A percentile compares a stretch with the other conserved stretches of the same genome.
phyloP scores from a whole-genome alignment of 2,888 invertebrate genomes.

The Caradrina kadenii region DNA sequence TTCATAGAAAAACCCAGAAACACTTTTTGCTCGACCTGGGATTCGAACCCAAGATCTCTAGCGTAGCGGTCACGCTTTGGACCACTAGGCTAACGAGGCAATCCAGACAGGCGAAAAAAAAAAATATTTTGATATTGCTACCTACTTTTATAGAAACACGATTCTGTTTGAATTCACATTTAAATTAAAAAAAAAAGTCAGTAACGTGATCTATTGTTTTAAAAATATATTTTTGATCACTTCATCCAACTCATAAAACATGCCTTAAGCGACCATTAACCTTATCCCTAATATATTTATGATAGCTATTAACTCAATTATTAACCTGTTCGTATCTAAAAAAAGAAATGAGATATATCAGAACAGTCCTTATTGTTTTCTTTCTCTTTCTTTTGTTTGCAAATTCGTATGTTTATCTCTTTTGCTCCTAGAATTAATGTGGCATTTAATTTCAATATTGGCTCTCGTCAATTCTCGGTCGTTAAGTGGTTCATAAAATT shows the following conservation, averaged over 20 bases:
- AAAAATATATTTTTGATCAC: constrained; percentile 10
- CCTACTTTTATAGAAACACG: neutral
- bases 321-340: constrained; percentile 46
- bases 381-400: constrained; percentile 28
- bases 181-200: neutral
- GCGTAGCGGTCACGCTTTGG: too few relatives aligned
- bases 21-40: too few relatives aligned
- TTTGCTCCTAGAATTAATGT: constrained; percentile 33
- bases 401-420: constrained; percentile 21
- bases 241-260: constrained; percentile 21
- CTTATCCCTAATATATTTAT: constrained; percentile 32
- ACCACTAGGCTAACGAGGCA: too few relatives aligned
- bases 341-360: constrained; percentile 43
- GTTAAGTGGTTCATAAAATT: constrained; percentile 76
- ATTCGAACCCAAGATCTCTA: too few relatives aligned
- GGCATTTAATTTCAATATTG: constrained; percentile 55
- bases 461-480: constrained; percentile 51
- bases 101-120: too few relatives aligned
- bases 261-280: constrained; percentile 25
- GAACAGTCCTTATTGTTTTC: constrained; percentile 25
- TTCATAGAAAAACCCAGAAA: too few relatives aligned
- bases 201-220: constrained; percentile 6
- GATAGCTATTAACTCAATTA: constrained; percentile 44
- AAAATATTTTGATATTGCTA: neutral
- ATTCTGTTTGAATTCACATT: neutral